Percentiles rank a stretch among this genome's conserved stretches.
Conservation (phyloP, 2,797 vertebrate genomes). For the Rhinichthys osculus region DNA sequence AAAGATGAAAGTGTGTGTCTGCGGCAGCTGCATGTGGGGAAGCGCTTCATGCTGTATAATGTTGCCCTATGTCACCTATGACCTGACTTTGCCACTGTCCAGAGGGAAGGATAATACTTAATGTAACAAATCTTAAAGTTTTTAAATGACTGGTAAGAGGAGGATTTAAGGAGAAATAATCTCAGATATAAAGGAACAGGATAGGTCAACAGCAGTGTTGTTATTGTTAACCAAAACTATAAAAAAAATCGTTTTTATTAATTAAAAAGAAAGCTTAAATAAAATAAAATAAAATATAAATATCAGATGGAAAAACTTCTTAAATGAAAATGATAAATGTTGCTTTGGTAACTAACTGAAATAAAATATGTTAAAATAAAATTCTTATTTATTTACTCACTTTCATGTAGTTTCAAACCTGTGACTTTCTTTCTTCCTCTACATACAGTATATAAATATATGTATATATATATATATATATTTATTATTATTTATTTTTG, state of each 20-base stretch:
- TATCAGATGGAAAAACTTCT: too few species aligned
- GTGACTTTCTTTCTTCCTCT: neutral
- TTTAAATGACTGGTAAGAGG: neutral
- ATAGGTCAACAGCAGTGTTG: neutral
- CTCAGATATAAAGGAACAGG: neutral
- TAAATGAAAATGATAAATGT: neutral
- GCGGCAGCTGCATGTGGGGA: neutral
- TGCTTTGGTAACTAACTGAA: neutral
- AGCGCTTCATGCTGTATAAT: neutral
- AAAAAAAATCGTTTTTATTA: neutral
- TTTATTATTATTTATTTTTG: too few species aligned
- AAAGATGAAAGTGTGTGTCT: conserved; percentile 34
- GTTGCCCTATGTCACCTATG: conserved; percentile 58
- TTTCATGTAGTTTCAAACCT: neutral
- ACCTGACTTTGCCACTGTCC: conserved; percentile 50
- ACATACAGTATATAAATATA: too few species aligned
- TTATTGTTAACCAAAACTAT: neutral
- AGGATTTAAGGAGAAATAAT: neutral
- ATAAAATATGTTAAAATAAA: neutral
- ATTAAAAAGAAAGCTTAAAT: neutral
- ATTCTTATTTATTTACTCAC: too few species aligned
- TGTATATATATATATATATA: too few species aligned
- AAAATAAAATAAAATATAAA: too few species aligned
- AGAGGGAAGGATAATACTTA: neutral
- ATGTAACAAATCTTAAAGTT: neutral